These are phyloP conservation scores for Sula dactylatra DNA, from an alignment of 2,113 vertebrate genomes.

Conservation along the genomic window DNA sequence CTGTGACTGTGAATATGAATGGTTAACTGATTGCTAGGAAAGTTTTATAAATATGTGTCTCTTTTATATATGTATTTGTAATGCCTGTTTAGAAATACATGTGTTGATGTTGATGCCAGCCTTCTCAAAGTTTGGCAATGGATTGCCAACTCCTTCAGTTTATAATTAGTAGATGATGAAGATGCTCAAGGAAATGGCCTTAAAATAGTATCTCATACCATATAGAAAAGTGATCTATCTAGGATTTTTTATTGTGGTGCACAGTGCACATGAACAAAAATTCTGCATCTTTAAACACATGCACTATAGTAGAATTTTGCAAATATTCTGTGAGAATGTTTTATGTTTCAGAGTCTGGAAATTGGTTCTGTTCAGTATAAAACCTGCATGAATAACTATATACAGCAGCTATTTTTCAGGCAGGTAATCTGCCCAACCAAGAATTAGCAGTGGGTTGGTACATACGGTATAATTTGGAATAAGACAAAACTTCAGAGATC, in stretches of 20 bases:
- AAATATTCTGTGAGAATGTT: background rate
- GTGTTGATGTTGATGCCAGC: background rate
- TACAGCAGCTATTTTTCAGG: background rate
- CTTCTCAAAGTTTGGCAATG: background rate
- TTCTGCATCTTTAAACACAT: background rate
- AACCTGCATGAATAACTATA: background rate
- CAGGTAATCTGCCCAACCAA: background rate
- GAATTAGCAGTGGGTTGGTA: background rate
- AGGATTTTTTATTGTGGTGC: background rate
- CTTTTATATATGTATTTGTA: background rate
- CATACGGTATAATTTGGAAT: background rate
- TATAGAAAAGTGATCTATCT: background rate
- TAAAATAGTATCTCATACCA: background rate
- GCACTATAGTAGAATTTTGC: background rate
- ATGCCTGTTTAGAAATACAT: background rate
- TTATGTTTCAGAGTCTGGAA: background rate
- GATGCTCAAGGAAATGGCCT: background rate
- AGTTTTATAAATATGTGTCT: background rate
- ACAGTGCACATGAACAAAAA: background rate
- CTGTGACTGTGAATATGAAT: background rate
- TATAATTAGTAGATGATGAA: background rate
- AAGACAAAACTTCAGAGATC: background rate
- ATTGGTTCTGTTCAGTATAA: background rate
- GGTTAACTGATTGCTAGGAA: background rate
- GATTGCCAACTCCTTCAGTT: background rate